A percentile compares a stretch with the other conserved stretches of the same genome.
Conservation (phyloP, 2,797 vertebrate genomes). For the Pyrocephalus nanus region DNA sequence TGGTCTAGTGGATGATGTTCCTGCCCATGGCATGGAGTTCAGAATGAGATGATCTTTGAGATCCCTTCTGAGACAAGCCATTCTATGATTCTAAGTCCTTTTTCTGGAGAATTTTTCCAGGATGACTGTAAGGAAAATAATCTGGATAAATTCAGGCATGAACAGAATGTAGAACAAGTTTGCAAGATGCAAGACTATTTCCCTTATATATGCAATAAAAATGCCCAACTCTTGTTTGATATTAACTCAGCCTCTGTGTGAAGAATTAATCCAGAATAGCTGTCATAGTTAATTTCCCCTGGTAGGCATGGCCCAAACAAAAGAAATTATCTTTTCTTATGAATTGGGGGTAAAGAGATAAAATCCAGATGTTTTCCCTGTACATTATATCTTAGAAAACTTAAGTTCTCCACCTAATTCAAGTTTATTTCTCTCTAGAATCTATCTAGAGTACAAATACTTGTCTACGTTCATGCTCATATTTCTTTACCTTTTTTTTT, state of each 20-base stretch:
- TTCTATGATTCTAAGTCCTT: not conserved
- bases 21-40: not conserved
- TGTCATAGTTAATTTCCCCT: not conserved
- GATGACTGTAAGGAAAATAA: not conserved
- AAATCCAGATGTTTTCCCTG: not conserved
- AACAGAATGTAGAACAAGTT: not conserved
- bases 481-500: not conserved
- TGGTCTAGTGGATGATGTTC: not conserved
- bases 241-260: not conserved
- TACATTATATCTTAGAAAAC: not conserved
- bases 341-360: not conserved
- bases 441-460: not conserved
- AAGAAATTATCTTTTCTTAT: constrained; percentile 23
- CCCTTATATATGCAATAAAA: not conserved
- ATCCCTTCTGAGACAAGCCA: not conserved
- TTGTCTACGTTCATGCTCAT: not conserved
- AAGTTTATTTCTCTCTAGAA: not conserved
- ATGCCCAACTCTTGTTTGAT: not conserved
- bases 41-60: not conserved
- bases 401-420: not conserved
- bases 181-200: not conserved
- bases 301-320: not conserved
- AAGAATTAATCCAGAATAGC: constrained; percentile 7
- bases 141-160: not conserved
- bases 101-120: not conserved